Evolutionary conservation across 2,888 invertebrate genomes (phyloP).

Genomic region (Eustalomyia histrio): DNA sequence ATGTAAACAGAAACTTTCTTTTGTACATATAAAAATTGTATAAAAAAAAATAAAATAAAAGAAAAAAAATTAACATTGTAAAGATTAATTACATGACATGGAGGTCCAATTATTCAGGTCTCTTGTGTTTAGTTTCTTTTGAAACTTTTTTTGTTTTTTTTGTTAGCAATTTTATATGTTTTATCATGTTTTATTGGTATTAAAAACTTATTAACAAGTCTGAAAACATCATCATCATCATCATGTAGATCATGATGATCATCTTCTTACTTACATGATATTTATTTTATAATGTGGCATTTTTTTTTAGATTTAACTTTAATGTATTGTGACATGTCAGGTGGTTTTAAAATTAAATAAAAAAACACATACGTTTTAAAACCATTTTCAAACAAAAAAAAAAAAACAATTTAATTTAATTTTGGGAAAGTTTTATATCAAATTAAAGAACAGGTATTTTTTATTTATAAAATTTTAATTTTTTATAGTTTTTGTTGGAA

Average conservation of each 20-base stretch:
- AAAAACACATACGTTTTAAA: not conserved
- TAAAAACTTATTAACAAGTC: conserved; percentile 12
- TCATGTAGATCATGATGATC: no score
- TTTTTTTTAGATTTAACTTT: conserved; percentile 8
- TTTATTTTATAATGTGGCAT: conserved; percentile 1
- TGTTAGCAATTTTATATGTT: no score
- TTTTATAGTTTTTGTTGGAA: no score
- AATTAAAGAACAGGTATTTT: no score
- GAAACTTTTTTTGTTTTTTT: not conserved
- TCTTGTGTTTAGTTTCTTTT: not conserved
- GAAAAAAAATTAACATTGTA: conserved; percentile 1
- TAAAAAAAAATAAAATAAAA: not conserved
- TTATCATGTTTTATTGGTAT: not conserved
- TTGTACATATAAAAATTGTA: not conserved
- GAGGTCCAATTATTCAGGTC: conserved; percentile 34
- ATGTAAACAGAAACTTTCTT: not conserved
- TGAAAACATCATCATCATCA: not conserved
- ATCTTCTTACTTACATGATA: conserved; percentile 2
- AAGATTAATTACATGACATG: conserved; percentile 30
- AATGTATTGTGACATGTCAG: conserved; percentile 12
- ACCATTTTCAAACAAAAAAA: not conserved
- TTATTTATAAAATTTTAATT: no score
- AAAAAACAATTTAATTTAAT: not conserved
- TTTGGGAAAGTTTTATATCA: not conserved
- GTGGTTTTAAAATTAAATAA: not conserved